A percentile compares a stretch with the other conserved stretches of the same genome.
Evolutionary conservation across 1,140 invertebrate species (phyloP).

Genomic region (Pseudachorutes palmiensis): DNA sequence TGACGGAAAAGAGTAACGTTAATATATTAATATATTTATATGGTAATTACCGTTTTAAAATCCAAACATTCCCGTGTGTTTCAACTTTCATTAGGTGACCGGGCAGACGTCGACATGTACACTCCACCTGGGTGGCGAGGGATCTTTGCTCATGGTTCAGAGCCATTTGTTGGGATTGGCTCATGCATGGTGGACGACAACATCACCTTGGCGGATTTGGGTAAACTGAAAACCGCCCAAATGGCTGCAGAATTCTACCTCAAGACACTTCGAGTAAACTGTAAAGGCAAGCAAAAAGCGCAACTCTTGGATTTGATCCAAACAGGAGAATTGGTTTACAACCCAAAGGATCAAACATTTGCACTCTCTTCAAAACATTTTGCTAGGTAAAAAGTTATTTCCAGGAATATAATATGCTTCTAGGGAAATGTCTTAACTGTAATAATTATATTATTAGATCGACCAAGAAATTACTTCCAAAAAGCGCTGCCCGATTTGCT

Average conservation of each 20-base stretch:
- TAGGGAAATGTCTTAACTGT: too few relatives aligned
- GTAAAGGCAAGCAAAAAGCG: background rate
- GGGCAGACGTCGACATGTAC: background rate
- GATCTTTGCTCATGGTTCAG: background rate
- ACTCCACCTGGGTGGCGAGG: background rate
- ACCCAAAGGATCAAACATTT: background rate
- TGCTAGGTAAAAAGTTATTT: too few relatives aligned
- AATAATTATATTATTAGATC: too few relatives aligned
- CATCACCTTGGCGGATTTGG: background rate
- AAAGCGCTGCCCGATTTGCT: background rate
- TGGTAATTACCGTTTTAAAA: background rate
- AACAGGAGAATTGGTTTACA: background rate
- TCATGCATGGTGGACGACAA: background rate
- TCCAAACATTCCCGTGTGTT: too few relatives aligned
- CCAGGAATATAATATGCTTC: too few relatives aligned
- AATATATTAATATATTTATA: background rate
- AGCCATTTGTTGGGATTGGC: background rate
- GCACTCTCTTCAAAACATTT: background rate
- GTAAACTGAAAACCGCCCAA: background rate
- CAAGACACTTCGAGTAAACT: background rate
- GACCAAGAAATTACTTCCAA: background rate
- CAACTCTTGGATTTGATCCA: background rate
- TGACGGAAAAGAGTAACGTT: background rate
- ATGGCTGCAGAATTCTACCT: background rate
- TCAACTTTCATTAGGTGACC: background rate